Conservation (phyloP, 2,888 invertebrate species). For the Noctua janthe region DNA sequence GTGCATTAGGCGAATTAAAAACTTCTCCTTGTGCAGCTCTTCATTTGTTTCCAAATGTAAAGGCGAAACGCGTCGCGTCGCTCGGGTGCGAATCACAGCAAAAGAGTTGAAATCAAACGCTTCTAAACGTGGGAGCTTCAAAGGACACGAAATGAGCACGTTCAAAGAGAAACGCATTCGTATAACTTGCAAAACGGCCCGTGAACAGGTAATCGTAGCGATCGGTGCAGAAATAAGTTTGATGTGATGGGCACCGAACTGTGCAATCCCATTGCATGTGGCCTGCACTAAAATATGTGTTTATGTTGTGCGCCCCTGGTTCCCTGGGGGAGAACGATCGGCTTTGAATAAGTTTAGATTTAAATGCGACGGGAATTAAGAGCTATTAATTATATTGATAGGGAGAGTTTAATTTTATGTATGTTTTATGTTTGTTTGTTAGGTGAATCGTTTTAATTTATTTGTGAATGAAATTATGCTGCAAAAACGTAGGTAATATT, state of each 20-base stretch:
- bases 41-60: slow-evolving; percentile 85
- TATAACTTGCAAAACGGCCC: slow-evolving; percentile 78
- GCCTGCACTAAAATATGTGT: slow-evolving; percentile 52
- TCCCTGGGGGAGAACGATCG: slow-evolving; percentile 21
- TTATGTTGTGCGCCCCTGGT: slow-evolving; percentile 29
- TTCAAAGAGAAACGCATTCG: slow-evolving; percentile 83
- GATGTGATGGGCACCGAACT: slow-evolving; percentile 77
- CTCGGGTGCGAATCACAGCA: slow-evolving; percentile 75
- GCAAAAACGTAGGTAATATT: not conserved
- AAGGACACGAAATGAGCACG: slow-evolving; percentile 86
- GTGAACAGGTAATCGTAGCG: slow-evolving; percentile 82
- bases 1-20: slow-evolving; percentile 90
- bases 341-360: slow-evolving; percentile 51
- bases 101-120: slow-evolving; percentile 87
- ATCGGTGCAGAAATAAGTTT: slow-evolving; percentile 83
- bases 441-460: not conserved
- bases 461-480: not conserved
- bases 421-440: not conserved
- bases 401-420: slow-evolving; percentile 10
- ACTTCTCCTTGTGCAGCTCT: slow-evolving; percentile 80
- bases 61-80: slow-evolving; percentile 76
- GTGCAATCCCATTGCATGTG: slow-evolving; percentile 67
- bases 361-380: slow-evolving; percentile 41
- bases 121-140: slow-evolving; percentile 82
- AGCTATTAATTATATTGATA: slow-evolving; percentile 40